phyloP scores from a whole-genome alignment of 2,113 vertebrate genomes.

The Eptatretus burgeri region DNA sequence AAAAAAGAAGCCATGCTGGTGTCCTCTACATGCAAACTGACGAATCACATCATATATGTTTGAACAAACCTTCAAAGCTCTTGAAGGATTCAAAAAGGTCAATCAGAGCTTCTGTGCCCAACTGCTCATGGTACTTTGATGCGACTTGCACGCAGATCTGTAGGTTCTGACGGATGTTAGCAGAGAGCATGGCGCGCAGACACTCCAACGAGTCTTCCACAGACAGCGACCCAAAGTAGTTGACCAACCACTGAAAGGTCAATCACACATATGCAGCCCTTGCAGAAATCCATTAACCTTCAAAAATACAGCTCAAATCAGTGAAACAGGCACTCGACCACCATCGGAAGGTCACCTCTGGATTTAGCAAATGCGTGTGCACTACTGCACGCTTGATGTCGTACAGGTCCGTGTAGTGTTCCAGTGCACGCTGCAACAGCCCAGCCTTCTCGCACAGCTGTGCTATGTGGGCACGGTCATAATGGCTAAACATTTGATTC shows the following conservation, averaged over 20 bases:
- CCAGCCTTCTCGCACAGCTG: slow-evolving; percentile 73
- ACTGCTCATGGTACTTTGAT: slow-evolving; percentile 61
- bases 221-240: slow-evolving; percentile 52
- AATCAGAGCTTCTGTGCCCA: slow-evolving; percentile 43
- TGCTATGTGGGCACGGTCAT: slow-evolving; percentile 45
- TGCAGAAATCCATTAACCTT: too few species aligned
- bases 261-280: neutral
- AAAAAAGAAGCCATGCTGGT: too few species aligned
- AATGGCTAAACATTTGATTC: slow-evolving; percentile 79
- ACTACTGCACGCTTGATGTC: slow-evolving; percentile 61
- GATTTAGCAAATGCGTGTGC: slow-evolving; percentile 59
- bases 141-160: slow-evolving; percentile 61
- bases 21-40: too few species aligned
- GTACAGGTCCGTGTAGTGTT: slow-evolving; percentile 51
- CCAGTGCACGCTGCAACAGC: slow-evolving; percentile 46
- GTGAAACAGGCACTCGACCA: too few species aligned
- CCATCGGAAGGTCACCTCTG: slow-evolving; percentile 19
- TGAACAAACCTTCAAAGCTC: slow-evolving; percentile 48
- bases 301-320: too few species aligned
- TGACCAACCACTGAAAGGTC: slow-evolving; percentile 41
- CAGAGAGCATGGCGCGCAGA: slow-evolving; percentile 44
- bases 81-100: slow-evolving; percentile 77
- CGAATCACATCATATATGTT: neutral
- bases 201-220: slow-evolving; percentile 65
- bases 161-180: slow-evolving; percentile 59